Evolutionary conservation across 2,888 invertebrate genomes (phyloP).

Genomic region (Parapristionchus giblindavisi): DNA sequence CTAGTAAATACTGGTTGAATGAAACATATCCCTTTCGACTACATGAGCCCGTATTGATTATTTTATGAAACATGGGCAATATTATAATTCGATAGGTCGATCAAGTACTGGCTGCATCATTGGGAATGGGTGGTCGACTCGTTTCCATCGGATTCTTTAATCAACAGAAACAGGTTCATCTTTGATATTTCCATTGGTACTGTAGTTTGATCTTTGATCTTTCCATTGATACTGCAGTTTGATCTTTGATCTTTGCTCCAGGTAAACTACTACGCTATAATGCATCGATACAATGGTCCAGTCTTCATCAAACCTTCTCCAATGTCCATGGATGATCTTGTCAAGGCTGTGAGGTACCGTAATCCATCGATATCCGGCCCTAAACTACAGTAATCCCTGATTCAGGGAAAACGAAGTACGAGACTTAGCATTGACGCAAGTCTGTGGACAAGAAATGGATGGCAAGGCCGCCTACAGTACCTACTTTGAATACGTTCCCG

Average conservation of each 20-base stretch:
- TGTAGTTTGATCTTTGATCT: conserved; percentile 39
- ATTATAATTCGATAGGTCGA: conserved; percentile 49
- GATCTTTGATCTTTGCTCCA: too few relatives aligned
- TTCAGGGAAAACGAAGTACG: conserved; percentile 66
- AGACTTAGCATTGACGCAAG: conserved; percentile 66
- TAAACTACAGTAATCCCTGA: not conserved
- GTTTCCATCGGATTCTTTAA: conserved; percentile 66
- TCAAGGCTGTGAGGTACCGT: conserved; percentile 56
- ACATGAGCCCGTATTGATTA: too few relatives aligned
- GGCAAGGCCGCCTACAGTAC: conserved; percentile 62
- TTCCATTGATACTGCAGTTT: not conserved
- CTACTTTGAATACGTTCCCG: conserved; percentile 67
- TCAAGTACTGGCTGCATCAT: conserved; percentile 61
- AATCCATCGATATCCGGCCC: not conserved
- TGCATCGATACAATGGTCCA: conserved; percentile 67
- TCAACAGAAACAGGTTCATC: conserved; percentile 14
- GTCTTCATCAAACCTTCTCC: conserved; percentile 68
- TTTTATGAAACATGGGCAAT: too few relatives aligned
- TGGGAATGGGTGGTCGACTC: conserved; percentile 62
- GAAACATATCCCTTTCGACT: not conserved
- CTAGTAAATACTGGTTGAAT: too few relatives aligned
- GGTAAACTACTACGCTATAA: conserved; percentile 63
- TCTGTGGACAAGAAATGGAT: conserved; percentile 67
- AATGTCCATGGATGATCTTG: conserved; percentile 62
- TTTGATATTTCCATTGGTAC: too few relatives aligned